Evolutionary conservation across 23 tunicate species (phyloP), one percentile per base, ranked within the genome.

Genomic region (Phallusia fumigata): DNA sequence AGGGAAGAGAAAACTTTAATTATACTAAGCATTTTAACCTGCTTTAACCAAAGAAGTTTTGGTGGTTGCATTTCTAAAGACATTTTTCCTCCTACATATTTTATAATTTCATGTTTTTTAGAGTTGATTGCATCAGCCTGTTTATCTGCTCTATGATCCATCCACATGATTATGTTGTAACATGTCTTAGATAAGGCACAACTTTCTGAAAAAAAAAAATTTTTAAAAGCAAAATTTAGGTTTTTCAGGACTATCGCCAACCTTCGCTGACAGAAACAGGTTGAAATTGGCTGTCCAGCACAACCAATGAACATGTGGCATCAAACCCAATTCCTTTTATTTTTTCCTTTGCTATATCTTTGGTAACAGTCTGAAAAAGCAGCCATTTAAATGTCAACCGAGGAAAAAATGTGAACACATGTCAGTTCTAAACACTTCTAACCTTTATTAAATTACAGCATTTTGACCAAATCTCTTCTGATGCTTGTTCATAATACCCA

Each of bases 41-140:
- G 82, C 65, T 90, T 95, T 22, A 90, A 34, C 95, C 95, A 95
- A 65, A 95, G 31, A 15, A 90, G 47, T 76, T 95, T 96, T 0
- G 99, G 99, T 0, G 90, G 87, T 78, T 96, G 91, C 99, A 96
- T 96, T 91, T 96, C 99, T n/a, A 91, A 53, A 19, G 96, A 90
- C 31, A 96, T 81, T 78, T 87, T 84, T 21, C 99, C 99, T 35
- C 99, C 99, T 72, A 96, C 96, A 73, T 47, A 96, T 52, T 85
- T 75, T 15, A 90, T 76, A 0, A 85, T 93, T 79, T 82, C 74
- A 79, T 85, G 86, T 31, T 80, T 64, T 36, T 40, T 80, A 10
- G 81, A 34, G 74, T 96, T 96, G 26, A 96, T 91, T 3, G 45
- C 33, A 28, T 90, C 87, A 30, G 99, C 87, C 82, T 96, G 85